These are phyloP conservation scores for Meloidogyne floridensis DNA, from an alignment of 1,140 invertebrate genomes.

Conservation along the genomic window DNA sequence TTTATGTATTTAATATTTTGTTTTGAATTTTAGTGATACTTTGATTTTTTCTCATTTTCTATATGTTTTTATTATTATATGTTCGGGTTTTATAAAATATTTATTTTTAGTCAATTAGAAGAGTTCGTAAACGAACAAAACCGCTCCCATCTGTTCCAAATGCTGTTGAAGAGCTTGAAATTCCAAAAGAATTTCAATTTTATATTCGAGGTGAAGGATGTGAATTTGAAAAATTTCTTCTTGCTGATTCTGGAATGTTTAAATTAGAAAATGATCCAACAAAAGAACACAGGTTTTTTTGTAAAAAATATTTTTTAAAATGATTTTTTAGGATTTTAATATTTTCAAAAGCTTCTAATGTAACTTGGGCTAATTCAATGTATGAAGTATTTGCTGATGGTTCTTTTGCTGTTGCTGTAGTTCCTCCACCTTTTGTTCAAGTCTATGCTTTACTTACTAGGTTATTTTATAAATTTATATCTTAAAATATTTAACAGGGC, in stretches of 20 bases:
- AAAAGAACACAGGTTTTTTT: constrained; percentile 7
- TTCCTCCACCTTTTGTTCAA: constrained; percentile 12
- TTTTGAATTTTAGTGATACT: too few species aligned
- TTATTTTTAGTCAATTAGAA: constrained; percentile 4
- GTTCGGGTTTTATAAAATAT: not conserved
- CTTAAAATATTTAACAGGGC: not conserved
- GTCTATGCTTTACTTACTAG: constrained; percentile 6
- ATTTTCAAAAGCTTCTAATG: not conserved
- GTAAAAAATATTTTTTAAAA: not conserved
- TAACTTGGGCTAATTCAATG: constrained; percentile 19
- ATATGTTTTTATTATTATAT: too few species aligned
- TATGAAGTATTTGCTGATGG: constrained; percentile 18
- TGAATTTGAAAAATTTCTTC: constrained; percentile 15
- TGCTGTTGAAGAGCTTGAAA: not conserved
- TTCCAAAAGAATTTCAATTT: constrained; percentile 12
- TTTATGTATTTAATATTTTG: too few species aligned
- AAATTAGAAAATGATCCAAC: not conserved
- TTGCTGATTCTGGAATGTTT: constrained; percentile 20
- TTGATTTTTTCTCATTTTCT: too few species aligned
- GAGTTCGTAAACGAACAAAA: not conserved
- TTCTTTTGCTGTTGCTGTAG: not conserved
- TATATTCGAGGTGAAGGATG: not conserved
- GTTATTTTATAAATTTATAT: not conserved
- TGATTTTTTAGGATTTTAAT: constrained; percentile 21
- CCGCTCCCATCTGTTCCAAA: not conserved